Evolutionary conservation across 1,140 invertebrate genomes (phyloP).

Genomic region (Panagrolaimus sp.): DNA sequence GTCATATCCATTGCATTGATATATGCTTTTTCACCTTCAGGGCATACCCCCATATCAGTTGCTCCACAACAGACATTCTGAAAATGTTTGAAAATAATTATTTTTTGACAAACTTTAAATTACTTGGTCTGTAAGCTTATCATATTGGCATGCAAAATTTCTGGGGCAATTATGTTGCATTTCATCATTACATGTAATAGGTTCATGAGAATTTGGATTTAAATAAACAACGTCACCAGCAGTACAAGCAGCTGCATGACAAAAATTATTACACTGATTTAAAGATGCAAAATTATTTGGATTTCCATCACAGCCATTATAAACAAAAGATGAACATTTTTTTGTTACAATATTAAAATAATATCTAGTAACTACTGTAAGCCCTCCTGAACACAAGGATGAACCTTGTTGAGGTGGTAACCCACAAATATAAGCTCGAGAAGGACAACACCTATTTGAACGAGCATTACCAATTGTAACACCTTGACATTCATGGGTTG

Average conservation of each 20-base stretch:
- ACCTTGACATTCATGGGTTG: constrained; percentile 53
- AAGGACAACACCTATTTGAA: constrained; percentile 55
- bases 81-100: not conserved
- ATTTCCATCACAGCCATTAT: constrained; percentile 55
- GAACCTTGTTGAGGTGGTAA: constrained; percentile 53
- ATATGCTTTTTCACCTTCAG: constrained; percentile 51
- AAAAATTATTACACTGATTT: constrained; percentile 57
- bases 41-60: constrained; percentile 53
- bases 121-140: constrained; percentile 45
- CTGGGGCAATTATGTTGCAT: constrained; percentile 52
- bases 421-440: constrained; percentile 55
- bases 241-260: constrained; percentile 55
- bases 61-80: constrained; percentile 55
- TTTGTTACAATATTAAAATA: constrained; percentile 58
- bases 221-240: constrained; percentile 56
- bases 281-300: constrained; percentile 52
- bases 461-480: constrained; percentile 48
- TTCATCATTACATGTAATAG: constrained; percentile 54
- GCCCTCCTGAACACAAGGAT: constrained; percentile 34
- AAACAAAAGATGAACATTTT: constrained; percentile 57
- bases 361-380: constrained; percentile 48
- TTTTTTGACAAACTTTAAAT: not conserved
- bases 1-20: constrained; percentile 51
- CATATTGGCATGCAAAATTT: constrained; percentile 54
- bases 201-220: constrained; percentile 56